phyloP scores from a whole-genome alignment of 2,888 invertebrate species.

The Scaeva pyrastri region DNA sequence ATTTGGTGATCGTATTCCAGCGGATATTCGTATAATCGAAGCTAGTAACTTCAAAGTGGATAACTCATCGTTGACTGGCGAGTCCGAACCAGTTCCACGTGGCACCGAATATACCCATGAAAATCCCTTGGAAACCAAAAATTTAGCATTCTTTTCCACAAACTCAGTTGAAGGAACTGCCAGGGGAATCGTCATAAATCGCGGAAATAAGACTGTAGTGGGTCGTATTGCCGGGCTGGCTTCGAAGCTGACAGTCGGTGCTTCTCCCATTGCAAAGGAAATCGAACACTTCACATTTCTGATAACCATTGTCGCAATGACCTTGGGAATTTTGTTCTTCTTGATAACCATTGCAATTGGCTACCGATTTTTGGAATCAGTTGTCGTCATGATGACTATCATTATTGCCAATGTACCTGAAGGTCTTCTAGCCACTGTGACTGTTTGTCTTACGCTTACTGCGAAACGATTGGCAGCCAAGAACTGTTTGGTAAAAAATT shows the following conservation, averaged over 20 bases:
- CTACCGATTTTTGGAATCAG: constrained; percentile 99
- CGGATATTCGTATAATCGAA: constrained; percentile 97
- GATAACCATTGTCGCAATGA: constrained; percentile 98
- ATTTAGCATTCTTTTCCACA: constrained; percentile 97
- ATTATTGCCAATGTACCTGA: constrained; percentile 99
- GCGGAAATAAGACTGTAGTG: constrained; percentile 98
- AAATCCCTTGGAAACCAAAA: constrained; percentile 97
- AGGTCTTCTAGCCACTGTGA: constrained; percentile 98
- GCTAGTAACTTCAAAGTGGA: constrained; percentile 98
- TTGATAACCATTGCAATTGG: constrained; percentile 98
- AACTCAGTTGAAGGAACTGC: constrained; percentile 97
- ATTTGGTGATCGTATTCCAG: constrained; percentile 99
- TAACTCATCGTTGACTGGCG: constrained; percentile 97
- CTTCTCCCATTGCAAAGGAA: constrained; percentile 99
- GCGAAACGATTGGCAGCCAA: constrained; percentile 99
- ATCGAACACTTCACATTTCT: constrained; percentile 99
- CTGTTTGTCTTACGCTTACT: constrained; percentile 98
- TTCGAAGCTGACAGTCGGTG: constrained; percentile 96
- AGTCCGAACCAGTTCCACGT: constrained; percentile 97
- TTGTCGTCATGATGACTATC: constrained; percentile 99
- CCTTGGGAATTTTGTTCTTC: constrained; percentile 98
- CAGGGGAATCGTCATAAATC: constrained; percentile 96
- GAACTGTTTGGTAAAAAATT: constrained; percentile 99
- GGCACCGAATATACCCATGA: constrained; percentile 96
- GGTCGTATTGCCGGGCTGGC: constrained; percentile 97